These are phyloP conservation scores for Zosterops japonicus DNA, from an alignment of 2,113 vertebrate species.

Conservation along the genomic window DNA sequence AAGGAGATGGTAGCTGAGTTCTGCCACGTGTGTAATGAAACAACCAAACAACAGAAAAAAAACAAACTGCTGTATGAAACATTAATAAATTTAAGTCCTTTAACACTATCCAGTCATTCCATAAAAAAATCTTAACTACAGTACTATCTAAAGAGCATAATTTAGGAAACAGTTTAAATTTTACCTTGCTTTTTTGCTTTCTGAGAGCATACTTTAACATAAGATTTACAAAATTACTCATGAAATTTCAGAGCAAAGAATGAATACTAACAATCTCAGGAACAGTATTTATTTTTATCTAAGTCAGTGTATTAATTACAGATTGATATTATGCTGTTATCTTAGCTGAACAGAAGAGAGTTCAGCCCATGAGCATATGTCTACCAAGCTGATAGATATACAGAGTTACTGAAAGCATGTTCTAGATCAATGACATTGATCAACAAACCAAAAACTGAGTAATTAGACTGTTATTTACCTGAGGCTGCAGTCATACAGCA, in stretches of 20 bases:
- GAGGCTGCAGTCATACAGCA: neutral
- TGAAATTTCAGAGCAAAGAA: neutral
- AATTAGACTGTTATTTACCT: conserved; percentile 25
- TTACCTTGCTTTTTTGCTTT: neutral
- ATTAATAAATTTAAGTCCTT: neutral
- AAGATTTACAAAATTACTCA: neutral
- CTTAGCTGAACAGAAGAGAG: conserved; percentile 32
- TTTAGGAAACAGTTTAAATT: neutral
- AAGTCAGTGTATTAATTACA: neutral
- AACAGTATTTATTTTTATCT: neutral
- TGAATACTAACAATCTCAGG: neutral
- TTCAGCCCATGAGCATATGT: neutral
- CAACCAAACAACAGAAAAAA: neutral
- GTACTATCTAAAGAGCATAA: neutral
- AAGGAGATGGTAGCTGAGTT: neutral
- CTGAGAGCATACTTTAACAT: neutral
- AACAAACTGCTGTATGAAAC: neutral
- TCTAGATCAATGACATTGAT: neutral
- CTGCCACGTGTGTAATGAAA: neutral
- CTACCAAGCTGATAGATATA: neutral
- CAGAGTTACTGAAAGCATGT: neutral
- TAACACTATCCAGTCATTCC: neutral
- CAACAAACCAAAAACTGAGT: neutral
- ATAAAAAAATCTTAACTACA: neutral
- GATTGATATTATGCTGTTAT: neutral